phyloP scores from a whole-genome alignment of 2,113 vertebrate genomes.

The Puntigrus tetrazona region DNA sequence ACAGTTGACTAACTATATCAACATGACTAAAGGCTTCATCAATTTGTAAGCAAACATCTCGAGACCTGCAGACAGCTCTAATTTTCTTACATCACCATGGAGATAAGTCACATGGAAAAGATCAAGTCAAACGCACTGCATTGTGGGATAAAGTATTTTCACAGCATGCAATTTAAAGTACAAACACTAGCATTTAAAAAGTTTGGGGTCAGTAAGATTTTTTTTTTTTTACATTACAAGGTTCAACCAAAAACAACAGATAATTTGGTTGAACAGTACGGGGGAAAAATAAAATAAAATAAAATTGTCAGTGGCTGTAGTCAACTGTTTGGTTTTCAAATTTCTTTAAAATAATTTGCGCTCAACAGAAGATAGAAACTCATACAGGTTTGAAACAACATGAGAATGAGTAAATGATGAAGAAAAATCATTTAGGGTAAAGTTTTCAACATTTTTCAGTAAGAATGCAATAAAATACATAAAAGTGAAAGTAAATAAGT shows the following conservation, averaged over 20 bases:
- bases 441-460: background rate
- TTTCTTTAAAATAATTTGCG: no score
- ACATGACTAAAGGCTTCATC: background rate
- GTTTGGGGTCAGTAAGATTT: background rate
- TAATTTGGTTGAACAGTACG: no score
- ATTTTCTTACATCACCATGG: constrained; percentile 3
- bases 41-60: background rate
- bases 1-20: background rate
- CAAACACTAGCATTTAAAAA: background rate
- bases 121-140: background rate
- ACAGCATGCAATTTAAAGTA: background rate
- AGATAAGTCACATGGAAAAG: background rate
- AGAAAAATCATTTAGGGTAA: no score
- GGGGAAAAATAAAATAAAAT: no score
- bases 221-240: no score
- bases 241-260: no score
- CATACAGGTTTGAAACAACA: no score
- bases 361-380: no score
- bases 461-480: background rate
- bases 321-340: no score
- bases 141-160: background rate
- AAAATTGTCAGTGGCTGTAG: no score
- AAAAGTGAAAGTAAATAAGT: background rate
- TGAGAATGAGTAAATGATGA: no score
- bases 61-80: background rate